Evolutionary conservation across 2,113 vertebrate genomes (phyloP).

Genomic region (Phyllostomus discolor): DNA sequence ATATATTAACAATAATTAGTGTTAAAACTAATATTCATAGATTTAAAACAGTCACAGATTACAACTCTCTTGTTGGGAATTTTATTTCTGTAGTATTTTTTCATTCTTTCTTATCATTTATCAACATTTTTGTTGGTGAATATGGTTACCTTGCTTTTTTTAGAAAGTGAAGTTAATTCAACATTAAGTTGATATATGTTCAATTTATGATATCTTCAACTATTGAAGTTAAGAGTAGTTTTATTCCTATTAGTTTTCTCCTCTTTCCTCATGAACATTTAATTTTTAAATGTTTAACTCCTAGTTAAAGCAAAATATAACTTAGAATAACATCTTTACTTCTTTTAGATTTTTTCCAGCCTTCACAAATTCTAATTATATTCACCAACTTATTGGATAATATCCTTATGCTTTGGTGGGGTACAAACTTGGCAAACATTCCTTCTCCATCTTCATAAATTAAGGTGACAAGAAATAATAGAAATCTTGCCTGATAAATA

Average conservation of each 20-base stretch:
- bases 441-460: not conserved
- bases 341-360: not conserved
- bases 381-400: not conserved
- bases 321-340: not conserved
- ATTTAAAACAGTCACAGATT: not conserved
- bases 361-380: not conserved
- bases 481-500: not conserved
- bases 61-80: not conserved
- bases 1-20: not conserved
- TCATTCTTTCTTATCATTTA: not conserved
- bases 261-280: not conserved
- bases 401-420: not conserved
- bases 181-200: not conserved
- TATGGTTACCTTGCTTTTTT: not conserved
- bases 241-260: not conserved
- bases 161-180: constrained; percentile 15
- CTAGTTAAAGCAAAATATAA: not conserved
- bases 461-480: not conserved
- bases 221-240: not conserved
- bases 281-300: not conserved
- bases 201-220: not conserved
- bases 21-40: not conserved
- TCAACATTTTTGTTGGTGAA: not conserved
- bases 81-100: not conserved
- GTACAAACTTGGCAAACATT: not conserved